Evolutionary conservation across 2,113 vertebrate species (phyloP).

Genomic region (Myodes glareolus): DNA sequence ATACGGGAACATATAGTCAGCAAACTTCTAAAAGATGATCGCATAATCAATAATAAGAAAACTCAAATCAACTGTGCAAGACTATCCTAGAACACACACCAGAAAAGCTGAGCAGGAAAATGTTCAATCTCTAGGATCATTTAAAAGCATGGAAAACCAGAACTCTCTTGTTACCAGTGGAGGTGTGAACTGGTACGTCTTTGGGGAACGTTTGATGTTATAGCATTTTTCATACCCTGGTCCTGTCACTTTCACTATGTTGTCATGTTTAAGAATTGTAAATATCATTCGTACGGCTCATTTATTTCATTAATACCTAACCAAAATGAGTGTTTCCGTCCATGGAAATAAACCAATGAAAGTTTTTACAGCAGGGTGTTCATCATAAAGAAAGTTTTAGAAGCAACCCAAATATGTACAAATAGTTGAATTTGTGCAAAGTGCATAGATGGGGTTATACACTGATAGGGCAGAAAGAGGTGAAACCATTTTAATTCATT

Average conservation of each 20-base stretch:
- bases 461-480: neutral
- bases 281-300: neutral
- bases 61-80: neutral
- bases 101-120: neutral
- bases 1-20: neutral
- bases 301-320: neutral
- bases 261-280: neutral
- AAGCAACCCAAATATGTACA: neutral
- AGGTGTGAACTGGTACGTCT: neutral
- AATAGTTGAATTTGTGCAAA: neutral
- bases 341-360: neutral
- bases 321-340: neutral
- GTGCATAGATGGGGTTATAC: neutral
- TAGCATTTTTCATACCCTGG: neutral
- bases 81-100: neutral
- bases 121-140: neutral
- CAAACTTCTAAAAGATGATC: neutral
- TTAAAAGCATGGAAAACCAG: neutral
- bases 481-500: neutral
- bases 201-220: neutral
- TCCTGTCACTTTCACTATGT: neutral
- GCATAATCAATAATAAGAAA: neutral
- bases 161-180: neutral
- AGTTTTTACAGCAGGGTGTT: neutral
- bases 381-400: neutral